A percentile compares a stretch with the other conserved stretches of the same genome.
These are phyloP conservation scores for Andrena marginata DNA, from an alignment of 2,888 invertebrate species.

Conservation along the genomic window DNA sequence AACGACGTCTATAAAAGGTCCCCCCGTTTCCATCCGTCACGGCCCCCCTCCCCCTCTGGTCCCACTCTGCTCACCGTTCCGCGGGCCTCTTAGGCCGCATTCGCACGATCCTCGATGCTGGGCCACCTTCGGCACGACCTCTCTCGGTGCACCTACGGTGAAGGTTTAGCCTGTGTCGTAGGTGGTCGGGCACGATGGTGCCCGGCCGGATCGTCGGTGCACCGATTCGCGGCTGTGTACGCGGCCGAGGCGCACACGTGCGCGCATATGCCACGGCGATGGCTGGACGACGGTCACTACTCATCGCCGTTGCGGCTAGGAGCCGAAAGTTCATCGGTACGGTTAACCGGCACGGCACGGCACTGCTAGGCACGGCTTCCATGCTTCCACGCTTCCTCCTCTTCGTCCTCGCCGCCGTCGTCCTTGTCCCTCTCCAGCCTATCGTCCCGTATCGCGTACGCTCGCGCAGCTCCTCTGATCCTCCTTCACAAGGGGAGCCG, in stretches of 20 bases:
- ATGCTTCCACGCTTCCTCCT: constrained; percentile 18
- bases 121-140: constrained; percentile 83
- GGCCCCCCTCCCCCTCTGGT: constrained; percentile 9
- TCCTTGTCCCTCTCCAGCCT: constrained; percentile 10
- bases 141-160: constrained; percentile 75
- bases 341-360: constrained; percentile 76
- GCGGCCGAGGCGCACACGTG: constrained; percentile 6
- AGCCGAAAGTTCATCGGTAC: constrained; percentile 81
- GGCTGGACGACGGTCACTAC: constrained; percentile 83
- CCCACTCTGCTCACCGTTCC: constrained; percentile 64
- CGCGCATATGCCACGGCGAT: constrained; percentile 60
- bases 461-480: constrained; percentile 16
- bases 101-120: constrained; percentile 83
- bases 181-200: constrained; percentile 64
- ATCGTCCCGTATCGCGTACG: constrained; percentile 5
- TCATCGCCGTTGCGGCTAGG: constrained; percentile 77
- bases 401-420: constrained; percentile 7
- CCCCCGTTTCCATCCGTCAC: constrained; percentile 51
- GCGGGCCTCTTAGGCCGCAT: constrained; percentile 73
- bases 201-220: constrained; percentile 31
- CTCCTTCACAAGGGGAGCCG: constrained; percentile 36
- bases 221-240: constrained; percentile 17
- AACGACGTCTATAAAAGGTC: constrained; percentile 71
- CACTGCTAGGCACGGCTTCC: constrained; percentile 64
- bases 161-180: constrained; percentile 71